Conservation (phyloP, 2,888 invertebrate species). For the Ectemnius lituratus region DNA sequence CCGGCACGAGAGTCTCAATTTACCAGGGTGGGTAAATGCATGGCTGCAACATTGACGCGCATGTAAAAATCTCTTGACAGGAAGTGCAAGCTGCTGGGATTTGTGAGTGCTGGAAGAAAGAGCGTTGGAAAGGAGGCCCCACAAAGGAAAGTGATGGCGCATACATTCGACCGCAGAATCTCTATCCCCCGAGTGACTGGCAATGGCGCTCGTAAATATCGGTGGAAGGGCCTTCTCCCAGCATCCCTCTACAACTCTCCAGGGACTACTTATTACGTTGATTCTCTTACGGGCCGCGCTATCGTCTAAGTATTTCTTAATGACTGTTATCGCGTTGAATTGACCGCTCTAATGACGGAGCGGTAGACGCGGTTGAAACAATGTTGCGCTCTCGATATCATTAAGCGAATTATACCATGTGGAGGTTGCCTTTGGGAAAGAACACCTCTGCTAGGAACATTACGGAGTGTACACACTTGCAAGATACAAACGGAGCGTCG, state of each 20-base stretch:
- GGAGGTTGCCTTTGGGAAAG: not conserved
- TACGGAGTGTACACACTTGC: not conserved
- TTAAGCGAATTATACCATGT: slow-evolving; percentile 29
- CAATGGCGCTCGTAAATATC: slow-evolving; percentile 75
- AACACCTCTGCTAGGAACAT: not conserved
- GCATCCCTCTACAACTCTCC: slow-evolving; percentile 69
- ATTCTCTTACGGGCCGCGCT: slow-evolving; percentile 70
- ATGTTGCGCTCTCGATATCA: slow-evolving; percentile 13
- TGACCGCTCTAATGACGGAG: slow-evolving; percentile 59
- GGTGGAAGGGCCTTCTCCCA: slow-evolving; percentile 62
- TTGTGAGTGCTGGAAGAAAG: not conserved
- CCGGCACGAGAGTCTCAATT: too few species aligned
- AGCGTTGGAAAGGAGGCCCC: not conserved
- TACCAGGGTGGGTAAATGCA: too few species aligned
- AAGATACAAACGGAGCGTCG: not conserved
- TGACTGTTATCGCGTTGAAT: slow-evolving; percentile 58
- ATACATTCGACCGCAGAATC: slow-evolving; percentile 59
- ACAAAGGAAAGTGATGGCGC: slow-evolving; percentile 29
- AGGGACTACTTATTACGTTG: slow-evolving; percentile 74
- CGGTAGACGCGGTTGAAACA: slow-evolving; percentile 26
- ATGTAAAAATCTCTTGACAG: too few species aligned
- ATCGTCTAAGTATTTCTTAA: slow-evolving; percentile 76
- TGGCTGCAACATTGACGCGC: too few species aligned
- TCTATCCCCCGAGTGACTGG: slow-evolving; percentile 66
- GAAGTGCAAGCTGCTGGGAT: too few species aligned